These are phyloP conservation scores for Alloplasta piceator DNA, from an alignment of 2,888 invertebrate genomes.

Conservation along the genomic window DNA sequence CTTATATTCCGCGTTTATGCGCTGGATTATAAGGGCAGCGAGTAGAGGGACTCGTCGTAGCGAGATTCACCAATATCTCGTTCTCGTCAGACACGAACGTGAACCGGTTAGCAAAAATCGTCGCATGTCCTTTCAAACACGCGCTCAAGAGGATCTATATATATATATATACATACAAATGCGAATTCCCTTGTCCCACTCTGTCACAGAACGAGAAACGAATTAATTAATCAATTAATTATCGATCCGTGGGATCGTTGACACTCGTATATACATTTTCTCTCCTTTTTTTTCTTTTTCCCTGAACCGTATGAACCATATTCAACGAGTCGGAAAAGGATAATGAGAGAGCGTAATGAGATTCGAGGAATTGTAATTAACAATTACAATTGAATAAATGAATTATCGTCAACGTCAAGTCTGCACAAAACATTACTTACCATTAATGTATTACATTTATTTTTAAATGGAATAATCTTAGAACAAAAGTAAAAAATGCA, in stretches of 20 bases:
- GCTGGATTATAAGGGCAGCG: constrained; percentile 46
- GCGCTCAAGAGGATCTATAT: background rate
- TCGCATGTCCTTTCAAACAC: constrained; percentile 17
- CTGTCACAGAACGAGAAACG: constrained; percentile 68
- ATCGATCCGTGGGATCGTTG: constrained; percentile 62
- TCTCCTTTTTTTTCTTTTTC: constrained; percentile 6
- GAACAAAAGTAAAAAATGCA: no score
- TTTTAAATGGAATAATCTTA: no score
- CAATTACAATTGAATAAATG: no score
- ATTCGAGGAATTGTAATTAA: constrained; percentile 35
- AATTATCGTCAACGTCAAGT: no score
- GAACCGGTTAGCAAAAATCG: constrained; percentile 56
- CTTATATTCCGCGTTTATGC: constrained; percentile 47
- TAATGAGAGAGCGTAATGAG: constrained; percentile 5
- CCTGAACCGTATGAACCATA: constrained; percentile 39
- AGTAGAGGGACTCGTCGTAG: constrained; percentile 34
- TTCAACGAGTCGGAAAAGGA: background rate
- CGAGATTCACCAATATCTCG: constrained; percentile 33
- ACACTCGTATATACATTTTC: constrained; percentile 42
- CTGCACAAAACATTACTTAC: no score
- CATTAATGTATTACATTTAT: no score
- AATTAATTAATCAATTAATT: constrained; percentile 73
- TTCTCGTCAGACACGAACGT: constrained; percentile 34
- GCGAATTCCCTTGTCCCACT: constrained; percentile 29
- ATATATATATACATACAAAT: background rate